Evolutionary conservation across 1,140 invertebrate species (phyloP).

Genomic region (Epicauta chinensis): DNA sequence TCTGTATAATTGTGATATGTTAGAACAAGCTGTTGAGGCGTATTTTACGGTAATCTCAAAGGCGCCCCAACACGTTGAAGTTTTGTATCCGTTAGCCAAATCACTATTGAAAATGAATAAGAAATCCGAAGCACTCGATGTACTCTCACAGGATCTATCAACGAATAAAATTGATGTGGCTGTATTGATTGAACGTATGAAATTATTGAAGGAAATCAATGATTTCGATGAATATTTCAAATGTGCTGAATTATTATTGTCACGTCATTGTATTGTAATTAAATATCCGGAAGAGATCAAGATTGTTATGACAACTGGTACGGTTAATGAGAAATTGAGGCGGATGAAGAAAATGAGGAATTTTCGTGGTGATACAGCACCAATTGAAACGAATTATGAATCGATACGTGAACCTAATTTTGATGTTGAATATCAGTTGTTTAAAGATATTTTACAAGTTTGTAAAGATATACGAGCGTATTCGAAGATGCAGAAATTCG

Average conservation of each 20-base stretch:
- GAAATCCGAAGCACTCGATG: conserved; percentile 69
- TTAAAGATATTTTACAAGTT: conserved; percentile 58
- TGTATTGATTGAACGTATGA: conserved; percentile 70
- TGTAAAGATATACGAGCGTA: conserved; percentile 58
- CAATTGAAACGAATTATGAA: conserved; percentile 19
- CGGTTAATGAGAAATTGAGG: conserved; percentile 46
- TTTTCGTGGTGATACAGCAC: conserved; percentile 20
- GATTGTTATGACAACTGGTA: conserved; percentile 22
- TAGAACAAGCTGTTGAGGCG: conserved; percentile 70
- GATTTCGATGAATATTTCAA: conserved; percentile 68
- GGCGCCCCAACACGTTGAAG: conserved; percentile 78
- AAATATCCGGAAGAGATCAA: conserved; percentile 61
- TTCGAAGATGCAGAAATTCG: conserved; percentile 63
- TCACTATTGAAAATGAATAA: conserved; percentile 69
- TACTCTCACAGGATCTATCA: conserved; percentile 66
- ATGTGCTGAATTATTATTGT: conserved; percentile 66
- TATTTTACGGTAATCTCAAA: conserved; percentile 72
- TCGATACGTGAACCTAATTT: conserved; percentile 37
- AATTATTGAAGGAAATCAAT: conserved; percentile 62
- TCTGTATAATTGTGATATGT: conserved; percentile 61
- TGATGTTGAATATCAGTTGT: conserved; percentile 68
- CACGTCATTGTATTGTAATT: conserved; percentile 64
- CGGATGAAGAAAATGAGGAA: conserved; percentile 49
- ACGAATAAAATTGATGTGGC: conserved; percentile 60
- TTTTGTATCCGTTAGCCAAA: conserved; percentile 69